Base-by-base conservation (phyloP, 2,797 vertebrate genomes). In the Acanthurus leucopareius region DNA sequence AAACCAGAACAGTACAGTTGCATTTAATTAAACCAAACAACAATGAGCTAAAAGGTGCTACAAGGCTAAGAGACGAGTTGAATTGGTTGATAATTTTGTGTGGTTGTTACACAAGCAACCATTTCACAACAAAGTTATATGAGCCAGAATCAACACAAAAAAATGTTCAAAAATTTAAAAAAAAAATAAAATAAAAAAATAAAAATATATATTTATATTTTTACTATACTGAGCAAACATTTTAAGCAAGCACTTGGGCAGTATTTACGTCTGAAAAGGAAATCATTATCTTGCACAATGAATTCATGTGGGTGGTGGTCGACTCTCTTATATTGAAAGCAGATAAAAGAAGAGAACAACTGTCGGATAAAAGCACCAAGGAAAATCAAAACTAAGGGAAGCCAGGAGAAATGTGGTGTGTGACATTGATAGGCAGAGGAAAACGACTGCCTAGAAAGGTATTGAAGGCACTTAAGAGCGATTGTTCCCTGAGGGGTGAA, bases 401-500 rank as follows among this genome's bases (percentile, higher is more conserved):
- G 79, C 44, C 56, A 65, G 59, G 53, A 74, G 69, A 52, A 44
- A 42, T 45, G 63, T 14, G 40, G 69, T 25, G 51, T 47, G 44
- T 63, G 70, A 61, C 49, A 52, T 72, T 87, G 87, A 89, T 54
- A 51, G 52, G 74, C 69, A 49, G 73, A 44, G 61, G 76, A 64
- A 85, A 88, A 80, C 28, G 53, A 78, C 73, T 62, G 72, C 53
- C 54, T 61, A 1, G 76, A 73, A 68, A 75, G 51, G 68, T 79
- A 78, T 66, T 81, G 80, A 84, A 82, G 72, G 71, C 20, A 25
- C 35, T 58, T 72, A 62, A 63, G 82, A 77, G 68, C 72, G 79
- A 86, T 79, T 73, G 79, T 44, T 82, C 83, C 83, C 83, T 2
- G 61, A 76, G 82, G 80, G 75, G 38, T 10, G n/a, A 86, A 83